These are phyloP conservation scores for Lamprologus sp. DNA, from an alignment of 2,113 vertebrate species.

Conservation along the genomic window DNA sequence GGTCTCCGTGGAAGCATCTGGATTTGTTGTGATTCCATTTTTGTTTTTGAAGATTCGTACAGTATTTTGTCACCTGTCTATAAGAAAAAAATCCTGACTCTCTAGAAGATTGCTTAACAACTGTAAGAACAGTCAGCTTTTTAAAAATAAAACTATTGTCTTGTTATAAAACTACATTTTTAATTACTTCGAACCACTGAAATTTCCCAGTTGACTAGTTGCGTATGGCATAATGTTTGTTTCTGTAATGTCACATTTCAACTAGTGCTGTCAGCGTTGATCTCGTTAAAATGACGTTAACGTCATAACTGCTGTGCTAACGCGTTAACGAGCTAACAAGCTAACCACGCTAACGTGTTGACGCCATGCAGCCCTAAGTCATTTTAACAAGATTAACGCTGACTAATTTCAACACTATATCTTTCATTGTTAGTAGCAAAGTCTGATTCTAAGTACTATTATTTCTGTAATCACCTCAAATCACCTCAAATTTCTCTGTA, in stretches of 20 bases:
- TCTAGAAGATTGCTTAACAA: neutral
- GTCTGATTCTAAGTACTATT: neutral
- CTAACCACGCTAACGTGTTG: neutral
- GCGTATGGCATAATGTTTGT: accelerated
- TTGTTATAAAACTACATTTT: neutral
- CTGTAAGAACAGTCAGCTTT: neutral
- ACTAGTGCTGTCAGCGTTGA: neutral
- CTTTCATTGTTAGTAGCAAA: no score
- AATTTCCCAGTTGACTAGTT: neutral
- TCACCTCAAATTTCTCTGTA: neutral
- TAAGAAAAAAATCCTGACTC: neutral
- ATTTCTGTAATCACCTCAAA: neutral
- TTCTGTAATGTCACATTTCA: neutral
- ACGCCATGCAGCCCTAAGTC: neutral
- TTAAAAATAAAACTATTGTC: neutral
- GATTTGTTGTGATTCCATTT: neutral
- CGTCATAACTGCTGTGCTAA: neutral
- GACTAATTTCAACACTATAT: neutral
- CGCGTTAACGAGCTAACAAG: neutral
- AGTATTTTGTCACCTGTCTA: neutral
- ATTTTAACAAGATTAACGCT: neutral
- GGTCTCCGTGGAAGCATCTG: neutral
- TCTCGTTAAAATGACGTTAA: neutral
- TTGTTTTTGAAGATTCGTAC: neutral
- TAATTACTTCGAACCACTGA: neutral